phyloP scores from a whole-genome alignment of 2,888 invertebrate genomes.

The Plagodis dolabraria region DNA sequence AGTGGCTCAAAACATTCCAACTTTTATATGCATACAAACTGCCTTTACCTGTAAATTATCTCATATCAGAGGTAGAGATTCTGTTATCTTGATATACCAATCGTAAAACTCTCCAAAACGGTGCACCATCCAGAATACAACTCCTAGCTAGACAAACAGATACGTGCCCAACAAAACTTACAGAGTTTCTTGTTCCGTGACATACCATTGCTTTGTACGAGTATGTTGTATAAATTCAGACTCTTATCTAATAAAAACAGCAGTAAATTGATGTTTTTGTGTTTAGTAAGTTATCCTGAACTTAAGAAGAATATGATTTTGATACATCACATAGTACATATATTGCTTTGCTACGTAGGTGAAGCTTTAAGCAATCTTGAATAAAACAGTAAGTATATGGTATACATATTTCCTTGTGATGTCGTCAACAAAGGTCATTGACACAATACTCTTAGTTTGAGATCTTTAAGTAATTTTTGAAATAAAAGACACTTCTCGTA shows the following conservation, averaged over 20 bases:
- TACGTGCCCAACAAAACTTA: background rate
- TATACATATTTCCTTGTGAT: background rate
- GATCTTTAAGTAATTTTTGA: no score
- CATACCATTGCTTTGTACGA: background rate
- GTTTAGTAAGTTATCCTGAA: no score
- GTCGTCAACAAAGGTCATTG: slow-evolving; percentile 3
- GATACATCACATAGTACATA: no score
- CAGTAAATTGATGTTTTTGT: no score
- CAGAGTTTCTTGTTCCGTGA: background rate
- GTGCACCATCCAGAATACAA: slow-evolving; percentile 5
- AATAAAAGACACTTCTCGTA: no score
- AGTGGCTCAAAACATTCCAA: slow-evolving; percentile 15
- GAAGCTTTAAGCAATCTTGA: no score
- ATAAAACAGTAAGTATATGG: no score
- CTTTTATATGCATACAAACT: slow-evolving; percentile 12
- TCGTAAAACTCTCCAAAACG: slow-evolving; percentile 40
- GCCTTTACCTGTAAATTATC: slow-evolving; percentile 38
- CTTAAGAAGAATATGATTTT: no score
- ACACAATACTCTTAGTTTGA: slow-evolving; percentile 1
- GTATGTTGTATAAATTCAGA: no score
- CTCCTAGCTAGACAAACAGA: slow-evolving; percentile 5
- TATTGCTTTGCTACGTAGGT: no score
- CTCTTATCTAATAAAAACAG: no score
- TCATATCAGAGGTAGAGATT: slow-evolving; percentile 19
- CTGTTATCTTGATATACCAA: slow-evolving; percentile 49